Base-by-base conservation (phyloP, 2,888 invertebrate genomes). In the Scaptomyza polygonia region DNA sequence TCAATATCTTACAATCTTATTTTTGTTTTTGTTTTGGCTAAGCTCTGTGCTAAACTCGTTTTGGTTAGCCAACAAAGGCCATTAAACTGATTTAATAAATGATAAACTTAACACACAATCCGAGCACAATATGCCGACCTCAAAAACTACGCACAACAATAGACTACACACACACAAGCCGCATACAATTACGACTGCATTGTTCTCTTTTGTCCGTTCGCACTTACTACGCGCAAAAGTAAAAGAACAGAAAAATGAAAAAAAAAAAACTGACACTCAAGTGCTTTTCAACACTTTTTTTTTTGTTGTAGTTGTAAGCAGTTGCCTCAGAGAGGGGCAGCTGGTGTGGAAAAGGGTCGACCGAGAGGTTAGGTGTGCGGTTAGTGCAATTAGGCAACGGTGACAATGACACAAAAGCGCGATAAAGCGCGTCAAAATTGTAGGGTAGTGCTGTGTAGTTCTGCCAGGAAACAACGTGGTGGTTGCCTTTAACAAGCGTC, bases 381-480 rank as follows among this genome's bases (percentile, higher is more conserved):
- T 82, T 85, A 66, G 77, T 73, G 86, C 88, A 86, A 86, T 87
- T 87, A 87, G 83, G 77, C 72, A 67, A 68, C 83, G 88, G 74
- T 73, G 88, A 80, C 85, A 84, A 81, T 84, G 85, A 86, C 84
- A 85, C 87, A 85, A 85, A 86, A 87, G 76, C 85, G 85, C 82
- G 78, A 69, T 69, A 67, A 69, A 77, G 80, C 86, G 76, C 80
- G 63, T 57, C 74, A 43, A 67, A 80, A 72, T 67, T 74, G 56
- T 34, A 27, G 66, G 55, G 49, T 39, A 34, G 49, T 32, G 27
- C 32, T 39, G 36, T 29, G 32, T 27, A 32, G 54, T 44, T n/a
- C 25, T 49, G 65, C 25, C 55, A 66, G 84, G 74, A 81, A 77
- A 57, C 67, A 77, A 57, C 67, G 64, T 39, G 59, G 64, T 39